Base-by-base conservation (phyloP, 2,113 vertebrate genomes). In the Austrofundulus limnaeus region DNA sequence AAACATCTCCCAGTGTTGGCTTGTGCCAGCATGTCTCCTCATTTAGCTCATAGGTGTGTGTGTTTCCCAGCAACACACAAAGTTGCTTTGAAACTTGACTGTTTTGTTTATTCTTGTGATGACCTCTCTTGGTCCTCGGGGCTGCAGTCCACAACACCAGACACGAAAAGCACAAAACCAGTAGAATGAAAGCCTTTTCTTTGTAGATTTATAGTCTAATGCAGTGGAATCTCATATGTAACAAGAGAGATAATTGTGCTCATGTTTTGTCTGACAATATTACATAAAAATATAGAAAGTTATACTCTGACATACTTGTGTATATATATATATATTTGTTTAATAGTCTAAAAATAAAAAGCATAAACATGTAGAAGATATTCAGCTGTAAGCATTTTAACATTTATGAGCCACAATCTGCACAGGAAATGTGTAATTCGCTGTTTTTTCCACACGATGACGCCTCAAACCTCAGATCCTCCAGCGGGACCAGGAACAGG, bases 371-470 rank as follows among this genome's bases (percentile, higher is more conserved):
- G 5, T 11, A 20, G 21, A 19, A 19, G 1, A 38, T 25, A 21
- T 23, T 17, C 23, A 13, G 14, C 3, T 15, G 17, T 23, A 31
- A 49, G 25, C 45, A 42, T 10, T 17, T 11, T 0, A 3, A 23
- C 8, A 9, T 4, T 8, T 23, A 13, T 34, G 19, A 37, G 17
- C 13, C 2, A 34, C 1, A 28, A n/a, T 20, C 23, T 17, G 13
- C 13, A 28, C 11, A 17, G 19, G 3, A 55, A 6, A 7, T 19
- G 2, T 86, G 83, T 50, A 80, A 73, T 71, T 12, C n/a, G 2
- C 4, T 1, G 0, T 48, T 38, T 34, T 46, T 25, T 73, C 84
- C 88, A 68, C 85, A 65, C 15, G 84, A 39, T 68, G 87, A 24
- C 84, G 78, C 68, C 49, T 10, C 28, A 6, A 49, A 38, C 21